A percentile compares a stretch with the other conserved stretches of the same genome.
Evolutionary conservation across 2,113 vertebrate genomes (phyloP).

Genomic region (Harpagus bidentatus): DNA sequence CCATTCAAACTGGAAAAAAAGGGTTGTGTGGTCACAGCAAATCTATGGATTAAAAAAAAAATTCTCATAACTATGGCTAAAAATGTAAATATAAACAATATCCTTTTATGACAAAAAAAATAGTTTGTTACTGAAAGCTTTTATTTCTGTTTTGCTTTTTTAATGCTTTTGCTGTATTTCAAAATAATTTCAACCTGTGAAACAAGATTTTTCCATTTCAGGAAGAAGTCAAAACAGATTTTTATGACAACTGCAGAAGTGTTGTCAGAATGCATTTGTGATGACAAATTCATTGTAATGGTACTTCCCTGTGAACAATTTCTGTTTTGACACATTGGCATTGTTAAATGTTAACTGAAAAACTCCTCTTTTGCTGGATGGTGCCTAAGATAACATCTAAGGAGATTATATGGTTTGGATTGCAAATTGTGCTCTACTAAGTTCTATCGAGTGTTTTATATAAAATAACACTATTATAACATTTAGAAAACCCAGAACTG

Average conservation of each 20-base stretch:
- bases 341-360: background rate
- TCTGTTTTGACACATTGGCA: background rate
- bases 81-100: background rate
- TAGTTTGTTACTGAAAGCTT: background rate
- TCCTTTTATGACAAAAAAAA: background rate
- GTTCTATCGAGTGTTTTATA: background rate
- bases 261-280: constrained; percentile 32
- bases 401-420: background rate
- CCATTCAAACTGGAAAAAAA: background rate
- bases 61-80: background rate
- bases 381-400: background rate
- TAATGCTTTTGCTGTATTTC: background rate
- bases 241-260: constrained; percentile 19
- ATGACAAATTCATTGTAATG: constrained; percentile 30
- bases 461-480: background rate
- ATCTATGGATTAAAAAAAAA: background rate
- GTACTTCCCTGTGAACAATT: background rate
- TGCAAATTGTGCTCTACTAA: background rate
- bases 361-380: background rate
- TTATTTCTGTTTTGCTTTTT: background rate
- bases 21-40: background rate
- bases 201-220: constrained; percentile 27
- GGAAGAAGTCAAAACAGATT: constrained; percentile 27
- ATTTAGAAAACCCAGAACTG: no score
- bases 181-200: constrained; percentile 8